Conservation (phyloP, 92 coral and sea anemone species). For the Palythoa caribaeorum region DNA sequence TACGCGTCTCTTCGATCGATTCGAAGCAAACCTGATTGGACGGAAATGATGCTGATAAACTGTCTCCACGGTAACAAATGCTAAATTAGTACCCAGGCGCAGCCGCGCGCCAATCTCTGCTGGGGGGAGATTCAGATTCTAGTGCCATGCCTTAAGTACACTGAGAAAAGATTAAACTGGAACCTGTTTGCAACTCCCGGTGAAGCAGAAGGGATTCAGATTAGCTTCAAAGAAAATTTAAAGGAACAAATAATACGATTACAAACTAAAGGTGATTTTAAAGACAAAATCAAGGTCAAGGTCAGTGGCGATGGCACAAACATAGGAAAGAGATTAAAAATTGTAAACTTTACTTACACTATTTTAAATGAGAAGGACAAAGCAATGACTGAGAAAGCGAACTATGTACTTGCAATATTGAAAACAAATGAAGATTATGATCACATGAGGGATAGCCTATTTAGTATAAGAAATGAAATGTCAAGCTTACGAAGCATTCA, state of each 20-base stretch:
- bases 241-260: constrained; percentile 18
- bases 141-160: no score
- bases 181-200: no score
- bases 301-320: constrained; percentile 65
- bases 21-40: no score
- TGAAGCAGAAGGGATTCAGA: background rate
- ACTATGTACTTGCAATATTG: constrained; percentile 61
- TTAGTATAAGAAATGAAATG: constrained; percentile 22
- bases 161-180: no score
- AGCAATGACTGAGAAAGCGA: constrained; percentile 66
- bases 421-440: constrained; percentile 53
- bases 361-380: constrained; percentile 65
- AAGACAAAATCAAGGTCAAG: constrained; percentile 33
- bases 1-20: no score
- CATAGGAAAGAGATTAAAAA: constrained; percentile 61
- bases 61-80: no score
- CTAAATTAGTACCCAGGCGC: no score
- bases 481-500: background rate
- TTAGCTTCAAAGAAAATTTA: background rate
- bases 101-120: no score
- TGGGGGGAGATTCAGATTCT: background rate
- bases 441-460: background rate
- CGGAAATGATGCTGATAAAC: no score
- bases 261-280: background rate
- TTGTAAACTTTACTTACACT: constrained; percentile 47